Evolutionary conservation across 2,113 vertebrate species (phyloP).

Genomic region (Phrynosoma platyrhinos): DNA sequence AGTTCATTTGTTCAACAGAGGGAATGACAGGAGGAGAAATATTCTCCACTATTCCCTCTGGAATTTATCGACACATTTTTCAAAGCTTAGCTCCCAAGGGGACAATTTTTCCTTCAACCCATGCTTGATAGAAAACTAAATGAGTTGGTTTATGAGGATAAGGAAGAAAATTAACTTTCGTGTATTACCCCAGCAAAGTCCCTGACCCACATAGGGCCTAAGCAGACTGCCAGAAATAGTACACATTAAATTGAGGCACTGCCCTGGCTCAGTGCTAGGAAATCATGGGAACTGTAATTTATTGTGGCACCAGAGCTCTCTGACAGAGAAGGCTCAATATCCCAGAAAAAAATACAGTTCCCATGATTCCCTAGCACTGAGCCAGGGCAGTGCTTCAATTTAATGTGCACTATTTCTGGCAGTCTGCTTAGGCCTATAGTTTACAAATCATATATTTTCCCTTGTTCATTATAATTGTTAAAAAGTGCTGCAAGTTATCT

Average conservation of each 20-base stretch:
- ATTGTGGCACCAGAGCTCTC: too few relatives aligned
- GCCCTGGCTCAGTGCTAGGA: too few relatives aligned
- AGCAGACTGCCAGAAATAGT: too few relatives aligned
- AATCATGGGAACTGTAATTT: too few relatives aligned
- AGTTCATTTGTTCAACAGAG: background rate
- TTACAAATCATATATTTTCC: background rate
- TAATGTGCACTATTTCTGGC: too few relatives aligned
- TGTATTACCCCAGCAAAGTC: background rate
- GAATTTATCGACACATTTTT: constrained; percentile 7
- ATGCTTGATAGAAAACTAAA: constrained; percentile 21
- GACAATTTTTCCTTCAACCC: background rate
- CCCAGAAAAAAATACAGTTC: too few relatives aligned
- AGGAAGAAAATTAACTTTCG: background rate
- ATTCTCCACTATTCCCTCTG: constrained; percentile 4
- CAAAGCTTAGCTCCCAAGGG: background rate
- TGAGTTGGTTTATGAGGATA: constrained; percentile 6
- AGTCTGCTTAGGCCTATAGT: too few relatives aligned
- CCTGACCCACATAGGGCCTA: too few relatives aligned
- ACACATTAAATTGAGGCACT: too few relatives aligned
- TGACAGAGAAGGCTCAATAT: too few relatives aligned
- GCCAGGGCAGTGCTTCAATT: too few relatives aligned
- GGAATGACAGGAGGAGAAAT: background rate
- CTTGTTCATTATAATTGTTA: background rate
- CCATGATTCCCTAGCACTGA: too few relatives aligned
- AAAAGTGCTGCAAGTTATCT: background rate